Base-by-base conservation (phyloP, 2,113 vertebrate species). In the Opisthocomus hoazin region DNA sequence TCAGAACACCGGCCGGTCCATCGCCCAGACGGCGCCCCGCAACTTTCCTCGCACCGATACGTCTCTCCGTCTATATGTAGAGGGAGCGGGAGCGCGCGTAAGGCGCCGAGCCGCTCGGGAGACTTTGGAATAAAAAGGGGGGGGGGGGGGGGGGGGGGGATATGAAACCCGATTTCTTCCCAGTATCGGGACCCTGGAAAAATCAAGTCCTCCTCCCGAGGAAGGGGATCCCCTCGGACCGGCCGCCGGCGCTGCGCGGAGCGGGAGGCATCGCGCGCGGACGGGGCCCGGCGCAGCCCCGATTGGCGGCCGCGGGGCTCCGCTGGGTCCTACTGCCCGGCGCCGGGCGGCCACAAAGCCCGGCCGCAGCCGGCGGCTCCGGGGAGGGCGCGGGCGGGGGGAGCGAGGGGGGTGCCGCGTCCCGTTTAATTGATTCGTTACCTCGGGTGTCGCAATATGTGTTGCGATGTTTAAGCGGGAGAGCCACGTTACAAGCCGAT, bases 271-370 rank as follows among this genome's bases (percentile, higher is more conserved):
- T 97, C 61, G 98, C 98, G 98, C 96, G 98, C 98, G 98, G 97
- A 98, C 98, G 96, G 96, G 97, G 89, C 97, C 98, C 96, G 97
- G 98, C 97, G 92, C 97, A 85, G 95, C 98, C 93, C 96, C 97
- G 96, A 98, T 98, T 98, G 98, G 97, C 94, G 98, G 97, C 97
- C 93, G 97, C 95, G 58, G 96, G 96, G 96, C 97, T 97, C 98
- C 98, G 97, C 99, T 90, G 98, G 99, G 99, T 99, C 99, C 99
- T 99, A 98, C 98, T 98, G 99, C 98, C 48, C 68, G 87, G 95
- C 91, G 93, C 87, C 91, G 81, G 83, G 57, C 95, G 95, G 95
- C 97, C 75, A 94, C 91, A 97, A 95, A 97, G 98, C 97, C 88
- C 80, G 96, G 94, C 83, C 90, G 80, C 71, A 26, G 70, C 95